phyloP scores from a whole-genome alignment of 1,140 invertebrate species.

The Cephus cinctus region DNA sequence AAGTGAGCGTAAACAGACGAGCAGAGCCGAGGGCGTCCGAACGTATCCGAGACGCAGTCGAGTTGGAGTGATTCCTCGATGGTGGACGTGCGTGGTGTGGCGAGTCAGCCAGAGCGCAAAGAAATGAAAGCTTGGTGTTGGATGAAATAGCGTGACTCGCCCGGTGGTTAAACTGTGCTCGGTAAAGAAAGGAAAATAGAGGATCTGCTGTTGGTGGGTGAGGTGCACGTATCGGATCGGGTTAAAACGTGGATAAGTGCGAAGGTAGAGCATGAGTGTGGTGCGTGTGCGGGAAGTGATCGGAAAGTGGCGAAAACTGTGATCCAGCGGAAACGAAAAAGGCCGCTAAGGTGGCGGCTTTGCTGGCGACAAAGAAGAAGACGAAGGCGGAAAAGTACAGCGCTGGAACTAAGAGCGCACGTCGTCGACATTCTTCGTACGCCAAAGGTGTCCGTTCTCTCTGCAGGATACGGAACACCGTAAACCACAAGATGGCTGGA shows the following conservation, averaged over 20 bases:
- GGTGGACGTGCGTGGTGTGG: constrained; percentile 28
- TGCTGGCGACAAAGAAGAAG: background rate
- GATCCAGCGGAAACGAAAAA: constrained; percentile 12
- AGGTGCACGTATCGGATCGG: too few species aligned
- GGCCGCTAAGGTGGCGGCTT: background rate
- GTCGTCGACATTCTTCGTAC: constrained; percentile 4
- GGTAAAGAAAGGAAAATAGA: background rate
- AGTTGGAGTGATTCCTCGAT: constrained; percentile 27
- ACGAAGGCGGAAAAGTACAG: constrained; percentile 7
- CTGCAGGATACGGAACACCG: too few species aligned
- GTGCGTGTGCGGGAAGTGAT: too few species aligned
- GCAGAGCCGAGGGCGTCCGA: constrained; percentile 22
- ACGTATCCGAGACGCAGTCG: constrained; percentile 20
- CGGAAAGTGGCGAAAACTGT: constrained; percentile 29
- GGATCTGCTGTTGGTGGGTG: too few species aligned
- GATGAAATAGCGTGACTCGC: constrained; percentile 16
- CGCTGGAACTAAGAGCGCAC: constrained; percentile 2
- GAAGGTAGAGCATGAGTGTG: constrained; percentile 18
- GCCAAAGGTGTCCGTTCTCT: constrained; percentile 5
- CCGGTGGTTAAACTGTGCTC: background rate
- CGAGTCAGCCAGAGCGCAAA: constrained; percentile 2
- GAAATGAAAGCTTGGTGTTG: constrained; percentile 23
- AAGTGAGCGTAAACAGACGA: constrained; percentile 19
- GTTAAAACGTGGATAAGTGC: too few species aligned
- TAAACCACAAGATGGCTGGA: constrained; percentile 23